These are phyloP conservation scores for Mormyrops attenuatus DNA, from an alignment of 2,797 vertebrate genomes.

Conservation along the genomic window DNA sequence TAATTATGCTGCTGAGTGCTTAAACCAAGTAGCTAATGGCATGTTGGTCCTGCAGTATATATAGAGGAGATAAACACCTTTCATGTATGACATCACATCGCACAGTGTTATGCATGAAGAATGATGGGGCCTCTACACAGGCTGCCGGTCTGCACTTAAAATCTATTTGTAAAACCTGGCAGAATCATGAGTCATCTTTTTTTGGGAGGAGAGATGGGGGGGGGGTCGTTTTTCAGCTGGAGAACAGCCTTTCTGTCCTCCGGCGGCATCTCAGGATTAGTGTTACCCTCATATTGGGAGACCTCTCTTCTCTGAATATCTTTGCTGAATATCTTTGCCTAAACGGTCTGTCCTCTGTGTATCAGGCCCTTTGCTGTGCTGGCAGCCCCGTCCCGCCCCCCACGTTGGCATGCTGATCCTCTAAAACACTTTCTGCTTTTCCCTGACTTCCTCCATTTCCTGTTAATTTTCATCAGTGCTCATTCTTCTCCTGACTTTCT, in stretches of 20 bases:
- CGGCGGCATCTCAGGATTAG: background rate
- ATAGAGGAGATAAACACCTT: background rate
- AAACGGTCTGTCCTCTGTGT: background rate
- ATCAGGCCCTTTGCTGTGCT: background rate
- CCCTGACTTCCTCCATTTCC: slow-evolving; percentile 9
- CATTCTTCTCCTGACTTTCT: slow-evolving; percentile 27
- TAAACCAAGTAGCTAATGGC: background rate
- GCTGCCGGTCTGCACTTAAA: background rate
- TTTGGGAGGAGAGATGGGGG: background rate
- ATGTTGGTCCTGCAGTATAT: background rate
- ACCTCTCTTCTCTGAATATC: background rate
- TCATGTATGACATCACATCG: background rate
- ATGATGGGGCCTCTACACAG: background rate
- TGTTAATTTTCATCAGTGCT: slow-evolving; percentile 29
- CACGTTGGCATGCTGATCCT: background rate
- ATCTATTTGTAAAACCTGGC: background rate
- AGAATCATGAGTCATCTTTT: background rate
- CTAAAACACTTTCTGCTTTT: background rate
- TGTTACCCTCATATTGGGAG: background rate
- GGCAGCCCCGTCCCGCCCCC: background rate
- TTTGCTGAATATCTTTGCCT: background rate
- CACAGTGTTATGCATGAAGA: background rate
- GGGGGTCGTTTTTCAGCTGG: background rate
- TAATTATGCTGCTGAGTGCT: background rate
- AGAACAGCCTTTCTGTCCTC: background rate